Evolutionary conservation across 2,797 vertebrate species (phyloP), one percentile per base, ranked within the genome.

Genomic region (Sphaeramia orbicularis): DNA sequence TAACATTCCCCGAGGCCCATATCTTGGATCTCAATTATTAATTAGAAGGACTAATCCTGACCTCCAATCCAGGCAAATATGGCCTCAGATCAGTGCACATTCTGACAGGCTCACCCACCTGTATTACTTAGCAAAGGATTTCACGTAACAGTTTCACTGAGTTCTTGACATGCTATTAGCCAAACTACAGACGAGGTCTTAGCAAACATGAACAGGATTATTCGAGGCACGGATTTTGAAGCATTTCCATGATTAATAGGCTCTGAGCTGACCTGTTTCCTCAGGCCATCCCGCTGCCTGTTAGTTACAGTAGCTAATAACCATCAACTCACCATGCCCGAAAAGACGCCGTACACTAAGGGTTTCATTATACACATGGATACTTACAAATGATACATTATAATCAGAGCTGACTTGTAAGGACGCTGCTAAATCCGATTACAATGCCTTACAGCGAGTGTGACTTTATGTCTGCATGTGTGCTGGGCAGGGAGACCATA

Each of bases 251-350:
- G 81, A 88, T 86, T 85, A 85, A 89, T 74, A 71, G 49, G 60
- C 73, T 80, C 66, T 69, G 74, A 83, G 72, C 62, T 81, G 89
- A 82, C 85, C 84, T 15, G 75, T 83, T 88, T 91, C 89, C 85
- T 81, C 56, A 37, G 86, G 86, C 85, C 68, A 56, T 76, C 59
- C 71, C 55, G 64, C 77, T 69, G 73, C 80, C 61, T 78, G 72
- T 85, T 82, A 86, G 57, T 76, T 81, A 85, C 81, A 75, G 71
- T 12, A 54, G 61, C 72, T 78, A 86, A 85, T 80, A 80, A 83
- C 58, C 78, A 68, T 71, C 74, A 65, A 65, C 60, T 77, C 64
- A 61, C 68, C 64, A 58, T 50, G 54, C 32, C 4, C n/a, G 55
- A 59, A 48, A 12, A 53, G 35, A 65, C 55, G 27, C 65, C 35